Percentiles rank a stretch among this genome's conserved stretches.
phyloP scores from a whole-genome alignment of 1,140 invertebrate genomes.

The Drosophila eugracilis region DNA sequence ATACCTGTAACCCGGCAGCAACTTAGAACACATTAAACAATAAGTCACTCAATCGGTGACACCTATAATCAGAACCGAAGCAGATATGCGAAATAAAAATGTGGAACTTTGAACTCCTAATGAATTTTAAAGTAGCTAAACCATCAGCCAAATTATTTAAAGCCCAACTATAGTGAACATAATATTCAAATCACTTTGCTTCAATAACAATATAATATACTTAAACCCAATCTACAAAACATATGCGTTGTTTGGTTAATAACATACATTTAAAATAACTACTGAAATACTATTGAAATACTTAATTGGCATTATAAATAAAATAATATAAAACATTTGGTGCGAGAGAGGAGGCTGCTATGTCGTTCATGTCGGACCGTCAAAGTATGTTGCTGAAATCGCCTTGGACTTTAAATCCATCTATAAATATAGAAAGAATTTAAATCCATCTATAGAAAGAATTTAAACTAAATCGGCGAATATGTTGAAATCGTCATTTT shows the following conservation, averaged over 20 bases:
- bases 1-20: conserved; percentile 47
- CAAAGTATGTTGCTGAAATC: conserved; percentile 80
- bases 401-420: conserved; percentile 70
- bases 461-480: conserved; percentile 51
- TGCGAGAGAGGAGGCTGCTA: conserved; percentile 78
- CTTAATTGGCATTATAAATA: conserved; percentile 10
- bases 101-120: conserved; percentile 77
- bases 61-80: conserved; percentile 21
- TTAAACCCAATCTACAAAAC: conserved; percentile 63
- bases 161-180: conserved; percentile 76
- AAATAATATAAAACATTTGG: conserved; percentile 52
- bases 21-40: conserved; percentile 31
- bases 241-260: conserved; percentile 78
- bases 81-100: conserved; percentile 42
- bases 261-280: conserved; percentile 52
- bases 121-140: conserved; percentile 78
- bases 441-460: conserved; percentile 44
- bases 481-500: conserved; percentile 47
- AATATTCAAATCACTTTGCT: conserved; percentile 80
- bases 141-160: conserved; percentile 68
- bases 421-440: conserved; percentile 39
- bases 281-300: conserved; percentile 34
- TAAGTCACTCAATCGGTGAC: conserved; percentile 22
- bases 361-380: conserved; percentile 77
- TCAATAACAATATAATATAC: conserved; percentile 80